Conservation (phyloP, 2,113 vertebrate genomes). For the Sturnus vulgaris region DNA sequence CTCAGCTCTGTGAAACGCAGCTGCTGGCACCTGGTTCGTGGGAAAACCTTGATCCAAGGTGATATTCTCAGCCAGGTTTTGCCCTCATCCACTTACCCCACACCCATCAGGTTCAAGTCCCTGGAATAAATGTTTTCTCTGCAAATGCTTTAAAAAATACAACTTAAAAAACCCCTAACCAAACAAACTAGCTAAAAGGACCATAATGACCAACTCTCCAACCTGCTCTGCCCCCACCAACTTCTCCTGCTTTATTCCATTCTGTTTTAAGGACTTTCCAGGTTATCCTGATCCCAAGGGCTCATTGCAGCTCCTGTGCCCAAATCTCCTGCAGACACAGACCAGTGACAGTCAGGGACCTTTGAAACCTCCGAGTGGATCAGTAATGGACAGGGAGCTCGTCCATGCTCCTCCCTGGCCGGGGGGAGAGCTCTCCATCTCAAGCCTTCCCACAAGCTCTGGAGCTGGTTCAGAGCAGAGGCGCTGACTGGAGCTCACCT, state of each 20-base stretch:
- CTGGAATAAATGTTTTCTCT: background rate
- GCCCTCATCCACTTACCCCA: too few relatives aligned
- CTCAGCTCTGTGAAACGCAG: rapidly evolving
- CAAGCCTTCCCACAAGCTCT: rapidly evolving
- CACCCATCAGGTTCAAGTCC: background rate
- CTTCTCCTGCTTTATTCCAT: background rate
- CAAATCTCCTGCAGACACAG: background rate
- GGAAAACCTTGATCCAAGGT: background rate
- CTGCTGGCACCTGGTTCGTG: rapidly evolving
- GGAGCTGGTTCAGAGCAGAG: rapidly evolving
- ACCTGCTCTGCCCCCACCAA: background rate
- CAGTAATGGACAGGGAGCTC: rapidly evolving
- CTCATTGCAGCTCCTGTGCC: background rate
- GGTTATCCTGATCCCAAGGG: background rate
- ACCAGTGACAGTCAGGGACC: rapidly evolving
- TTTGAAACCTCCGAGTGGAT: background rate
- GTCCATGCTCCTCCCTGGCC: rapidly evolving
- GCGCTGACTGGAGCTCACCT: background rate
- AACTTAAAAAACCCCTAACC: background rate
- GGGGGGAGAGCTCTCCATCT: rapidly evolving
- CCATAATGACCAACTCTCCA: rapidly evolving
- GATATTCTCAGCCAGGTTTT: background rate
- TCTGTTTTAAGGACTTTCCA: background rate
- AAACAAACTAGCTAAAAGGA: rapidly evolving
- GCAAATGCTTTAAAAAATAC: background rate